Base-by-base conservation (phyloP, 2,113 vertebrate genomes). In the Chelonoidis abingdonii region DNA sequence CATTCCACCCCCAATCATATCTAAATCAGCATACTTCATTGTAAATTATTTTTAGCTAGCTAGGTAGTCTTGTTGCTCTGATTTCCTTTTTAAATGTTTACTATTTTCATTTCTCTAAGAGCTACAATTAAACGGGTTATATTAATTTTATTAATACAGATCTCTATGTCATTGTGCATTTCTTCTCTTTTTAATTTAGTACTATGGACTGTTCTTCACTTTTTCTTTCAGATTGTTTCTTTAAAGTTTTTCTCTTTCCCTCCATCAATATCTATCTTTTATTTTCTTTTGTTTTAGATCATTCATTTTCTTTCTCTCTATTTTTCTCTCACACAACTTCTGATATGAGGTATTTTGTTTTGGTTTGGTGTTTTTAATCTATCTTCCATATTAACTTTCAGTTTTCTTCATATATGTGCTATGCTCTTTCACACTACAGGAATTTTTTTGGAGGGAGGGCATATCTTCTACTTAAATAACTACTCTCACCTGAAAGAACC, bases 1-100 rank as follows among this genome's bases (percentile, higher is more conserved):
- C 35, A 56, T 92, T 90, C 96, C 94, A 90, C 83, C 93, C 69
- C 41, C 27, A 44, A 85, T 86, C 95, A 76, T 27, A 80, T 86
- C 52, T 49, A 59, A 25, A 49, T 75, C 82, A 85, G 11, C 35
- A 87, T 88, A 83, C 44, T n/a, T 85, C 87, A 38, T 1, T 88
- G 49, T 47, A 83, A 11, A 27, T 79, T 83, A 75, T 78, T 81
- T 84, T 91, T 88, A 83, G 8, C 10, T 53, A 88, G 19, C 10
- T 94, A 90, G 14, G 65, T 6, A 80, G 11, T 54, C 85, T 76
- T 87, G 16, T 25, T 85, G 8, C 19, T 90, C 53, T 87, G 75
- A 87, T 89, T 92, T 83, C 79, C 9, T 62, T 83, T 3, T 0
- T 0, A 5, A 5, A 27, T 14, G 16, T 0, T 0, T 25, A 1